Evolutionary conservation across 2,888 invertebrate species (phyloP).

Genomic region (Pyrrhosoma nymphula): DNA sequence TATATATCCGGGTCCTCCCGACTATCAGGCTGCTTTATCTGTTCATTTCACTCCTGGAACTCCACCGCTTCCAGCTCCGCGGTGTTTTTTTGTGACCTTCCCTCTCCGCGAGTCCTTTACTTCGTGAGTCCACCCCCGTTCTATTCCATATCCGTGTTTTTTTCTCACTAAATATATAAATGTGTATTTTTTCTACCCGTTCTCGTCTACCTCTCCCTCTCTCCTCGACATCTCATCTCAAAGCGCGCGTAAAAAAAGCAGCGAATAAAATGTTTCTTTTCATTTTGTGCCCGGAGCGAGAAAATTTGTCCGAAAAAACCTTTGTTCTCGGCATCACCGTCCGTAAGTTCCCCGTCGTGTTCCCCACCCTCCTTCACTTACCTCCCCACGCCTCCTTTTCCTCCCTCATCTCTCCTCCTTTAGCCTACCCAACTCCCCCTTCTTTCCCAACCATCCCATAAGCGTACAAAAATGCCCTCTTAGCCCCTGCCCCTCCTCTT

Average conservation of each 20-base stretch:
- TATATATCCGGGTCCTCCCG: constrained; percentile 23
- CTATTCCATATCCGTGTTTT: not conserved
- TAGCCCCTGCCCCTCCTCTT: not conserved
- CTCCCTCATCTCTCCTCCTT: not conserved
- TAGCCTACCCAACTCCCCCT: not conserved
- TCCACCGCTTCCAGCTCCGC: not conserved
- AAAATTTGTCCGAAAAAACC: constrained; percentile 43
- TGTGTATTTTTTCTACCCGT: not conserved
- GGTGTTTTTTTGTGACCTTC: not conserved
- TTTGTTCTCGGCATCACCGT: constrained; percentile 1
- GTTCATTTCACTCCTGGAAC: constrained; percentile 24
- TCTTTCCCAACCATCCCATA: not conserved
- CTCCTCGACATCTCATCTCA: not conserved
- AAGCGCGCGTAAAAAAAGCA: not conserved
- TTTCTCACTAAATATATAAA: not conserved
- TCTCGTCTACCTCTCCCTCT: not conserved
- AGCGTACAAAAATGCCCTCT: not conserved
- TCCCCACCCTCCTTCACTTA: not conserved
- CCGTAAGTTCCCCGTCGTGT: not conserved
- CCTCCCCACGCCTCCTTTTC: not conserved
- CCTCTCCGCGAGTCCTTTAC: not conserved
- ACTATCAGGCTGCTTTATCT: constrained; percentile 57
- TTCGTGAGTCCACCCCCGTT: not conserved
- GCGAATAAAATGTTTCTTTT: constrained; percentile 49
- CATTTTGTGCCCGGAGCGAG: constrained; percentile 44